phyloP scores from a whole-genome alignment of 2,888 invertebrate species.

The Apoda limacodes region DNA sequence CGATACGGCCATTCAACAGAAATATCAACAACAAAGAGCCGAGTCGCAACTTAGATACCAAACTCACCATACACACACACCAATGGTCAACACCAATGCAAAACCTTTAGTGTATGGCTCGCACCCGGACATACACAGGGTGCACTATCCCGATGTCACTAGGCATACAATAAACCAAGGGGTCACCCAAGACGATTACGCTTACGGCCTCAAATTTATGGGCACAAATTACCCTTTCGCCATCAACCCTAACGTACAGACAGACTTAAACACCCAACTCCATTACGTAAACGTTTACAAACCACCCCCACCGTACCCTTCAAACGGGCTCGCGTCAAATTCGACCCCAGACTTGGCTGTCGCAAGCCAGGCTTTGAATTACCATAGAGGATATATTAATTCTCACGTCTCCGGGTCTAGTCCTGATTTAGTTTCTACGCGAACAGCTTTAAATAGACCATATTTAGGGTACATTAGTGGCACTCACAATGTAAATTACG shows the following conservation, averaged over 20 bases:
- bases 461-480: constrained; percentile 49
- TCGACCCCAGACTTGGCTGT: constrained; percentile 88
- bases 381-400: constrained; percentile 55
- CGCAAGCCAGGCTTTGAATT: constrained; percentile 71
- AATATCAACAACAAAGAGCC: constrained; percentile 71
- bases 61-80: constrained; percentile 32
- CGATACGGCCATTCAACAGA: constrained; percentile 91
- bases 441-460: constrained; percentile 70
- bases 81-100: constrained; percentile 33
- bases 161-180: constrained; percentile 51
- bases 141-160: constrained; percentile 76
- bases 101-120: constrained; percentile 72
- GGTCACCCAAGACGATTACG: constrained; percentile 37
- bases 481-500: constrained; percentile 41
- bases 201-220: constrained; percentile 43
- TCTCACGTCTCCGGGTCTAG: constrained; percentile 80
- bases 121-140: constrained; percentile 80
- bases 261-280: constrained; percentile 57
- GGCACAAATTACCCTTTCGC: constrained; percentile 52
- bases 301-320: constrained; percentile 88
- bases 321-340: constrained; percentile 80
- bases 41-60: constrained; percentile 52
- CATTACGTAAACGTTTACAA: constrained; percentile 78
- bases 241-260: constrained; percentile 46
- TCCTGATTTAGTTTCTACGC: constrained; percentile 81